Percentiles rank a stretch among this genome's conserved stretches.
Conservation (phyloP, 2,888 invertebrate species). For the Neoaliturus tenellus region DNA sequence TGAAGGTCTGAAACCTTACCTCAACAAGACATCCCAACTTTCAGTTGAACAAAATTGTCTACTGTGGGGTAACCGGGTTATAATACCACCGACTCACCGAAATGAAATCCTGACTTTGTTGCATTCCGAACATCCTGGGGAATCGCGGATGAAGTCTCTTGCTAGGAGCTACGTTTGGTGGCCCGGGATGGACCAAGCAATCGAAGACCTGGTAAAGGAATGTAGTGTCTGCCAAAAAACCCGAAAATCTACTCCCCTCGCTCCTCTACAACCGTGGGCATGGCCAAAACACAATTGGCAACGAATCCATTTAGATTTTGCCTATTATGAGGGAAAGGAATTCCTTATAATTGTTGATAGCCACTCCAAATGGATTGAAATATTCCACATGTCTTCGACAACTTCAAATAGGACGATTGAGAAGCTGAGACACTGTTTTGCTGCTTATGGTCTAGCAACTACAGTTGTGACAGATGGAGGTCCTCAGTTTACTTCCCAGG, state of each 20-base stretch:
- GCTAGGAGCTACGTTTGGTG: not conserved
- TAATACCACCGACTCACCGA: not conserved
- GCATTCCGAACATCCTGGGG: conserved; percentile 14
- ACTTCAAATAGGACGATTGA: conserved; percentile 59
- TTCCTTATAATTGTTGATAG: conserved; percentile 62
- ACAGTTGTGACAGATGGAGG: conserved; percentile 64
- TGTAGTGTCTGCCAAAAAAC: not conserved
- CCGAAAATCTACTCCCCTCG: not conserved
- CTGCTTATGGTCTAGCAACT: conserved; percentile 62
- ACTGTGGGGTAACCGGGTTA: not conserved
- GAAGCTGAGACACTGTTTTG: conserved; percentile 59
- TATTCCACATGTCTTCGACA: conserved; percentile 59
- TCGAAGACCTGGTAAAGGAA: not conserved
- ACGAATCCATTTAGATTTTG: not conserved
- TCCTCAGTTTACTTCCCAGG: conserved; percentile 60
- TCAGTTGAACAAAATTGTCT: not conserved
- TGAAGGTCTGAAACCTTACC: not conserved
- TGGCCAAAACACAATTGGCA: conserved; percentile 1
- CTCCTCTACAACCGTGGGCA: not conserved
- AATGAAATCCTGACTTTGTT: not conserved
- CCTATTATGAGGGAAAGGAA: not conserved
- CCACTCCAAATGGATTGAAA: conserved; percentile 64
- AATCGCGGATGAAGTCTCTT: not conserved
- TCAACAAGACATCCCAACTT: not conserved
- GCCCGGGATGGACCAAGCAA: not conserved